These are phyloP conservation scores for Phasia obesa DNA, from an alignment of 2,888 invertebrate genomes.

Conservation along the genomic window DNA sequence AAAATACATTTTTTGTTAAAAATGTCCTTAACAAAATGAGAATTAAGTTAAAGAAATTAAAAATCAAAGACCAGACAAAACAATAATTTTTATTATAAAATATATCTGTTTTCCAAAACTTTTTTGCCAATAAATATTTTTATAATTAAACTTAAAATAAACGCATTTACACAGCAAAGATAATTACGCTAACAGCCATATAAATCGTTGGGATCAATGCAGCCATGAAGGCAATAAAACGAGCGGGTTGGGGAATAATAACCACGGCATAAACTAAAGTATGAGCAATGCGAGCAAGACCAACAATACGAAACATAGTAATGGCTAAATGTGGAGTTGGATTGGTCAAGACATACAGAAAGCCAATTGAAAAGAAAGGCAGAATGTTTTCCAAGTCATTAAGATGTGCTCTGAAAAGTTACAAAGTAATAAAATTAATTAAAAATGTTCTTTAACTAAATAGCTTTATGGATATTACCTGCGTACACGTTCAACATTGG, in stretches of 20 bases:
- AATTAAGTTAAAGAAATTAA: too few relatives aligned
- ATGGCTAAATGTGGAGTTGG: slow-evolving; percentile 83
- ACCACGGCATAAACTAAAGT: slow-evolving; percentile 84
- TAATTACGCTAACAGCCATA: slow-evolving; percentile 82
- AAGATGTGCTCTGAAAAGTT: slow-evolving; percentile 84
- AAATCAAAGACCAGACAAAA: too few relatives aligned
- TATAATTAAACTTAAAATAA: too few relatives aligned
- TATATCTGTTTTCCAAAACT: too few relatives aligned
- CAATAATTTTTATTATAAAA: too few relatives aligned
- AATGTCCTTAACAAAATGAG: too few relatives aligned
- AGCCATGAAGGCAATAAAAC: slow-evolving; percentile 82
- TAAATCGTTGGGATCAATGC: slow-evolving; percentile 82
- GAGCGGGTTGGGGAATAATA: slow-evolving; percentile 84
- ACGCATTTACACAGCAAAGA: slow-evolving; percentile 73
- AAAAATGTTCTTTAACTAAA: not conserved
- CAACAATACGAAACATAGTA: slow-evolving; percentile 84
- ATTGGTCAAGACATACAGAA: slow-evolving; percentile 84
- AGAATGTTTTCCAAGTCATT: slow-evolving; percentile 86
- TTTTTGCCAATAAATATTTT: too few relatives aligned
- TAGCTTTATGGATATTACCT: slow-evolving; percentile 70
- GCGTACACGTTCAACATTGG: slow-evolving; percentile 84
- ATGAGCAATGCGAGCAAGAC: slow-evolving; percentile 83
- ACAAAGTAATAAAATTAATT: not conserved
- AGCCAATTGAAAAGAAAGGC: slow-evolving; percentile 83
- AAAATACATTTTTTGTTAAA: too few relatives aligned